Evolutionary conservation across 2,797 vertebrate genomes (phyloP), one percentile per base, ranked within the genome.

Genomic region (Neomorphus geoffroyi): DNA sequence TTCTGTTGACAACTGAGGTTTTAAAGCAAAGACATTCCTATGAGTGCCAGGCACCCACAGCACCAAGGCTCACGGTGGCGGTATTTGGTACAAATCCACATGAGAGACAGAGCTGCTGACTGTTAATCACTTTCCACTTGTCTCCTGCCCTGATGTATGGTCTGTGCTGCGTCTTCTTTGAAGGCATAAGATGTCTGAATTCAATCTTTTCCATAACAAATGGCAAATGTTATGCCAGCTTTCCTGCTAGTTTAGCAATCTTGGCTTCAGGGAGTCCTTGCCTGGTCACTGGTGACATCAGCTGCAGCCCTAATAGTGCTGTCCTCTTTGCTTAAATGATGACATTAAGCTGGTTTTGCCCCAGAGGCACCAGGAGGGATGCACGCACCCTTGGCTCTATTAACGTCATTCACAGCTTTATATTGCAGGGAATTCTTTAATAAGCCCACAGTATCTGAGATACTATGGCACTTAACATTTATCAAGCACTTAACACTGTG

Each of bases 121-220:
- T n/a, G 27, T 17, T n/a, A 19, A 72, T 57, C 33, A 51, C 71
- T 51, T 84, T 54, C 73, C 65, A 7, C 11, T 66, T 56, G 7
- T 35, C 5, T 18, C 54, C 51, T n/a, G 19, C 46, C 46, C 19
- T 12, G 54, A 53, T 4, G 2, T 2, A 7, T 3, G 18, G 13
- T 13, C 21, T 17, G 6, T 3, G 5, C 13, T 18, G 1, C 4
- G 1, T 3, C 12, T 54, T 19, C 60, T 37, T 1, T 33, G 35
- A 28, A 65, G 60, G 37, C 7, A 27, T 2, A 22, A 17, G 51
- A 26, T 3, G 1, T 5, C 70, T 32, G 8, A 37, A 51, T 14
- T 16, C 58, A 56, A 58, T 13, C 3, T 1, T 74, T 66, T 14
- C 66, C 74, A 6, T 13, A 28, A 22, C 32, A 85, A 56, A 61